Evolutionary conservation across 2,888 invertebrate genomes (phyloP), one percentile per base, ranked within the genome.

Genomic region (Himalopsyche japonica): DNA sequence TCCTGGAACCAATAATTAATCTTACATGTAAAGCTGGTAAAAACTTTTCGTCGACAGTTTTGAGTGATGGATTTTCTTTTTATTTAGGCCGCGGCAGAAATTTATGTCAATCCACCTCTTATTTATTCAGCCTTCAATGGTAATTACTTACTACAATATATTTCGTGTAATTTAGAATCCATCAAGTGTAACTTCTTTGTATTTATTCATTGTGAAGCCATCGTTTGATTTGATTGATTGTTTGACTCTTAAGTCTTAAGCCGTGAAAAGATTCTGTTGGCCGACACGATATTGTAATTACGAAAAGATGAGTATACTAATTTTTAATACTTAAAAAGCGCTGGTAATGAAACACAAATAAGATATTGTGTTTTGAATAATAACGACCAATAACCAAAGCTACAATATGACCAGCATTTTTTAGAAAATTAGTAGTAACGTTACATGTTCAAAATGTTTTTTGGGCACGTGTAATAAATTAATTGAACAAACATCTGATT

Each of bases 41-140:
- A 76, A 57, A 76, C 76, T 76, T 76, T n/a, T 32, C 76, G 43
- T 15, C 78, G 78, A 78, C 78, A 78, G 37, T 78, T 78, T 78
- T 78, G 78, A 78, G 78, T 34, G 37, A 78, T 78, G 78, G 78
- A 24, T 78, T 78, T 78, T 78, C 78, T 78, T 78, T 34, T 37
- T 78, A 37, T 78, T 78, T 20, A 4, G 10, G 57, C 57, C 57
- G 57, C 57, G 57, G 57, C 57, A 57, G 57, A 57, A 57, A 57
- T 57, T 57, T 57, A 57, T 57, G 57, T 57, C 57, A 57, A 57
- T 57, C 57, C 24, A 57, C 57, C 24, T 24, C 57, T 20, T 57
- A 20, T 8, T 57, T 24, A 57, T 57, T 57, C 57, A 57, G 24
- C 57, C 57, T 57, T 57, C 57, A 57, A 7, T 57, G 57, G 57